These are phyloP conservation scores for Ceyx margarethae DNA, from an alignment of 2,113 vertebrate genomes.

Conservation along the genomic window DNA sequence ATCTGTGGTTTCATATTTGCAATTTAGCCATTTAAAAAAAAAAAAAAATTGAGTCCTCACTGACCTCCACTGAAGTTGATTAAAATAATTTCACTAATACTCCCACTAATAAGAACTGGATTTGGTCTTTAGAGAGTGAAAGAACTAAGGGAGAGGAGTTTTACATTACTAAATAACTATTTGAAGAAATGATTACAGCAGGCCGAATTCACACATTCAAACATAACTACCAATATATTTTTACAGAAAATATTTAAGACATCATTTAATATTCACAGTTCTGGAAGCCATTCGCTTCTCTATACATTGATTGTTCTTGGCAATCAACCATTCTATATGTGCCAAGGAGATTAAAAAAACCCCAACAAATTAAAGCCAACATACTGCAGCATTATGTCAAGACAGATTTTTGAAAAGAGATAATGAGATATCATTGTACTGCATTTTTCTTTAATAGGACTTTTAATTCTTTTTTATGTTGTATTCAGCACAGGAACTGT, in stretches of 20 bases:
- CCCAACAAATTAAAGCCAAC: constrained; percentile 13
- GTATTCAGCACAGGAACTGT: neutral
- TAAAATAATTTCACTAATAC: neutral
- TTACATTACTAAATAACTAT: constrained; percentile 11
- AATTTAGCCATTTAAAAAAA: neutral
- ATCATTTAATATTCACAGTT: constrained; percentile 38
- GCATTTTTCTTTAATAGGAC: neutral
- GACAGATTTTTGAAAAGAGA: constrained; percentile 33
- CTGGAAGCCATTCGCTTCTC: constrained; percentile 20
- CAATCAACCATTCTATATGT: constrained; percentile 8
- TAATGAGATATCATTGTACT: neutral
- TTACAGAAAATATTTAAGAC: constrained; percentile 59
- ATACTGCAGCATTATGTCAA: constrained; percentile 41
- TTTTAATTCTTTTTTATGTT: neutral
- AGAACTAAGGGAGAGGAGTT: neutral
- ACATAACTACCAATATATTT: neutral
- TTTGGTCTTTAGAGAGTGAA: neutral
- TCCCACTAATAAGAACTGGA: neutral
- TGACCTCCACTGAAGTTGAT: neutral
- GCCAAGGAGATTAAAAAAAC: neutral
- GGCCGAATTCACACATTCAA: constrained; percentile 28
- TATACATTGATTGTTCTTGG: constrained; percentile 59
- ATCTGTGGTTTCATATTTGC: neutral
- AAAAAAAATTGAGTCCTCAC: neutral
- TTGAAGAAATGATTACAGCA: neutral